A percentile compares a stretch with the other conserved stretches of the same genome.
phyloP scores from a whole-genome alignment of 2,888 invertebrate species.

The Homarus gammarus region DNA sequence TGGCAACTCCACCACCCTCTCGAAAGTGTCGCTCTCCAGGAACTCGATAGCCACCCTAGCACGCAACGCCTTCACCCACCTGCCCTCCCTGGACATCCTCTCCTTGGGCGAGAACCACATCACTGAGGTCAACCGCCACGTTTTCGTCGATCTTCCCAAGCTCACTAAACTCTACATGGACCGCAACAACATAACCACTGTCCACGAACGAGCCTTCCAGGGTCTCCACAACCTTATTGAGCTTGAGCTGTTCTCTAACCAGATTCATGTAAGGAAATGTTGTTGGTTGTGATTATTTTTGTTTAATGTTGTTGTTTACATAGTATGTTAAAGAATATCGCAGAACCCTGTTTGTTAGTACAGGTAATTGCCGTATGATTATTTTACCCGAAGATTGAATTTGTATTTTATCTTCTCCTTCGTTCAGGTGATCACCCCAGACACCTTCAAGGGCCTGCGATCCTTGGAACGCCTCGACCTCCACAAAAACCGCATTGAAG shows the following conservation, averaged over 20 bases:
- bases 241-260: slow-evolving; percentile 81
- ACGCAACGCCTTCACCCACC: slow-evolving; percentile 86
- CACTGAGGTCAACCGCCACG: slow-evolving; percentile 85
- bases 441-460: slow-evolving; percentile 82
- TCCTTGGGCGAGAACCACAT: slow-evolving; percentile 89
- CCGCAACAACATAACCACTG: slow-evolving; percentile 77
- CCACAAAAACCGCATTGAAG: slow-evolving; percentile 86
- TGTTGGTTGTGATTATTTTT: too few species aligned
- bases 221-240: slow-evolving; percentile 77
- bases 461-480: slow-evolving; percentile 87
- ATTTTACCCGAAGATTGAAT: too few species aligned
- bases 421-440: slow-evolving; percentile 69
- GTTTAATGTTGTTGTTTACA: too few species aligned
- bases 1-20: slow-evolving; percentile 86
- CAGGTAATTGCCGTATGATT: not conserved
- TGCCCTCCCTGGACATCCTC: slow-evolving; percentile 85
- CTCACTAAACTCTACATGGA: slow-evolving; percentile 78
- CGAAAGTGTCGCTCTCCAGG: slow-evolving; percentile 86
- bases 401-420: not conserved
- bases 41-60: slow-evolving; percentile 85
- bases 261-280: slow-evolving; percentile 84
- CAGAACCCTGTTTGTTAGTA: too few species aligned
- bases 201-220: slow-evolving; percentile 78
- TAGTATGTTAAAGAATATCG: not conserved
- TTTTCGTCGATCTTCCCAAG: slow-evolving; percentile 87